phyloP scores from a whole-genome alignment of 2,888 invertebrate species.

The Stenodera caucasica region DNA sequence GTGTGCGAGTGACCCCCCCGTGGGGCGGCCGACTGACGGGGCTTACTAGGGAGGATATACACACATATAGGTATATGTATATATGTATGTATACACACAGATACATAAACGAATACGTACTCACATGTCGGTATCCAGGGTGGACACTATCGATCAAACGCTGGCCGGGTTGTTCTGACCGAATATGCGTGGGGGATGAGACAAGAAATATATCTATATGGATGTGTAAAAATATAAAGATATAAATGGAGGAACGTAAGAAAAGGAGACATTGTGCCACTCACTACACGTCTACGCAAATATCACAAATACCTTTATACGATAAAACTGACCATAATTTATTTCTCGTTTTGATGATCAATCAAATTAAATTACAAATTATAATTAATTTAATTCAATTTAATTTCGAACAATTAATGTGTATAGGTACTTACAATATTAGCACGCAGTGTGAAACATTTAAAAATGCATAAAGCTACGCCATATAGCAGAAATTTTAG shows the following conservation, averaged over 20 bases:
- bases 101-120: neutral
- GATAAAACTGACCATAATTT: too few species aligned
- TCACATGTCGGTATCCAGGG: conserved; percentile 47
- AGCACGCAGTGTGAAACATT: conserved; percentile 17
- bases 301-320: neutral
- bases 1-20: conserved; percentile 26
- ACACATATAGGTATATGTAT: neutral
- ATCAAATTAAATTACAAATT: too few species aligned
- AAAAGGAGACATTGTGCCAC: neutral
- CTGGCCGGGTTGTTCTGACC: conserved; percentile 46
- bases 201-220: conserved; percentile 11
- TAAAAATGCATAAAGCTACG: conserved; percentile 26
- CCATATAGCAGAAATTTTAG: neutral
- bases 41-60: conserved; percentile 33
- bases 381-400: conserved; percentile 19
- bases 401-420: conserved; percentile 22
- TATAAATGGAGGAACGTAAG: neutral
- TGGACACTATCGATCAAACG: conserved; percentile 56
- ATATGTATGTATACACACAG: neutral
- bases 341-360: too few species aligned
- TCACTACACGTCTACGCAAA: neutral
- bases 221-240: conserved; percentile 5
- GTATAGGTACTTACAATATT: conserved; percentile 17
- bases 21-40: conserved; percentile 27
- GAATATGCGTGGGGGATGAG: conserved; percentile 42